These are phyloP conservation scores for Lasiurus cinereus DNA, from an alignment of 2,113 vertebrate genomes.

Conservation along the genomic window DNA sequence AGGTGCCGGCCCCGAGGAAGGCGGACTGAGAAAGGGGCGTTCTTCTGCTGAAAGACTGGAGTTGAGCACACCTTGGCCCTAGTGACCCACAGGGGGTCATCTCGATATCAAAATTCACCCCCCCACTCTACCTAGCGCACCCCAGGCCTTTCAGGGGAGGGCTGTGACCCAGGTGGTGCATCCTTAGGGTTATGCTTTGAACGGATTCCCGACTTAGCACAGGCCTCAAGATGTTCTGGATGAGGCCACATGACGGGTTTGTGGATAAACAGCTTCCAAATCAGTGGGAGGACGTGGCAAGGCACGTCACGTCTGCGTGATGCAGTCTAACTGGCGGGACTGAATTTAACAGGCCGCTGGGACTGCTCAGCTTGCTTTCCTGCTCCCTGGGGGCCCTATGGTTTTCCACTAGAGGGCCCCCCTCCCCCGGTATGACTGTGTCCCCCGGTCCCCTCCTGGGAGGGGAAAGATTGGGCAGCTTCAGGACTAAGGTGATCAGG, in stretches of 20 bases:
- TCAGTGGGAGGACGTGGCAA: not conserved
- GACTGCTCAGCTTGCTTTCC: not conserved
- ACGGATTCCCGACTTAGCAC: not conserved
- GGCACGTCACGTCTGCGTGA: not conserved
- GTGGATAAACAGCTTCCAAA: not conserved
- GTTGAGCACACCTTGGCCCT: not conserved
- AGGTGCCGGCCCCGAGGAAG: not conserved
- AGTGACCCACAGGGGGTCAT: fast-evolving
- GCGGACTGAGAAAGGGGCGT: not conserved
- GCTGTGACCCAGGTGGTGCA: not conserved
- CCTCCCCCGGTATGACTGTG: not conserved
- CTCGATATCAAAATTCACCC: not conserved
- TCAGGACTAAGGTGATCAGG: not conserved
- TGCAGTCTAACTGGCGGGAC: not conserved
- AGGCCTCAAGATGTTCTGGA: not conserved
- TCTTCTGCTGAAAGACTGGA: conserved; percentile 13
- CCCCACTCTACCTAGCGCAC: not conserved
- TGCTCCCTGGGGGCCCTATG: not conserved
- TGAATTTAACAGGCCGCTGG: not conserved
- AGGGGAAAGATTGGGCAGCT: conserved; percentile 59
- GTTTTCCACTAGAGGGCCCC: conserved; percentile 83
- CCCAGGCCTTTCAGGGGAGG: not conserved
- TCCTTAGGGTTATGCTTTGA: conserved; percentile 3
- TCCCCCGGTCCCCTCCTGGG: not conserved
- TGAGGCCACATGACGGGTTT: not conserved